Base-by-base conservation (phyloP, 1,140 invertebrate genomes). In the Brachionus asplanchnoidis region DNA sequence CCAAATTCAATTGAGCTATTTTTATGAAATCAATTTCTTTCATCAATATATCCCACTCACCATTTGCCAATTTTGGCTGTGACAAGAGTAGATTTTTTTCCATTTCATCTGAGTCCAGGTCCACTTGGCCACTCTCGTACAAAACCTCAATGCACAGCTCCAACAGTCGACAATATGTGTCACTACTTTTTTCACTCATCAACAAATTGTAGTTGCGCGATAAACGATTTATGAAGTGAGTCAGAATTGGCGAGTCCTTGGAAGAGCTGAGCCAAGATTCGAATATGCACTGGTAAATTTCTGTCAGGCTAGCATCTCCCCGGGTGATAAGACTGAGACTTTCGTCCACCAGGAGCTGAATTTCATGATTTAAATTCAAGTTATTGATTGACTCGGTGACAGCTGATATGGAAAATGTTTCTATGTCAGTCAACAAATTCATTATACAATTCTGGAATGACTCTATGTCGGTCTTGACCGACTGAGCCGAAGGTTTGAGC, bases 381-480 rank as follows among this genome's bases (percentile, higher is more conserved):
- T 14, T 36, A 14, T 77, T 53, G 32, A 11, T 1, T 0, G 11
- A 7, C 8, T 68, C 65, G 9, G 79, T 23, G 8, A 23, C 79
- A 28, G 79, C 40, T 23, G 79, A 82, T 12, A 82, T 82, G 20
- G 79, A 65, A 46, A 82, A 82, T 68, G 79, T 82, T 36, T 82
- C 79, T n/a, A 82, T 65, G 28, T 82, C 79, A 46, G 79, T 82
- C 20, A 82, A 17, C 9, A 82, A 36, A 82, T 82, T 82, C 65
- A 82, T 60, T 23, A 82, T 68, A 44, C 79, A 82, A 44, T 82
- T 82, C 28, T 82, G 79, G 66, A 82, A 82, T 14, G 79, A 82
- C 11, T 82, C 79, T 6, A 65, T 20, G n/a, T 82, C 79, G 12
- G 36, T 60, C 32, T 82, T 82, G 79, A 82, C 42, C 42, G 53